Base-by-base conservation (phyloP, 2,113 vertebrate genomes). In the Chamaea fasciata region DNA sequence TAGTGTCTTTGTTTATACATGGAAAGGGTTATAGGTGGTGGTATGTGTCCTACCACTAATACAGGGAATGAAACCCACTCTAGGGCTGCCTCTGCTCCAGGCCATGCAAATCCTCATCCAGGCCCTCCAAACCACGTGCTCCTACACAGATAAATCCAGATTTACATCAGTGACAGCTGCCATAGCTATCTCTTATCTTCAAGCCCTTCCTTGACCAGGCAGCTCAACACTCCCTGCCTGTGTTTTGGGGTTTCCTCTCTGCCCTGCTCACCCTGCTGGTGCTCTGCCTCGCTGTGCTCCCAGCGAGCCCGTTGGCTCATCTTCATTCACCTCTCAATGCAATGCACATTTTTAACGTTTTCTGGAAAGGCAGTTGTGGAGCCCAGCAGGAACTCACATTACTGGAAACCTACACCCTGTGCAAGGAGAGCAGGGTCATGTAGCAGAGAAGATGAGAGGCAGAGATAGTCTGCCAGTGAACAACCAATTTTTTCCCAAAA, bases 331-430 rank as follows among this genome's bases (percentile, higher is more conserved):
- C 71, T 90, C 57, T 39, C 84, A 92, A 91, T 77, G 87, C 46
- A 37, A 79, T 88, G 90, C 82, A 77, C 87, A 74, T 90, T 91
- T 94, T 62, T 53, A 94, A 52, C 39, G 1, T 84, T 89, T 95
- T 84, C 93, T 94, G 70, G 81, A 89, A 82, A 87, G 70, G 49
- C 50, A 57, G 1, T 80, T 91, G 75, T 67, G 83, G 63, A 90
- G 46, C 82, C 50, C 78, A 83, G 79, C 79, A 74, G 90, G 93
- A 95, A 91, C 89, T 96, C 81, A 12, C 87, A 76, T 97, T 96
- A 94, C 89, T 81, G 42, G 91, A 97, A 96, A 90, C 82, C 56
- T 95, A 93, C 31, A 92, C 68, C 71, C 64, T 15, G 10, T 50
- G 75, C 59, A 50, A 42, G 67, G 82, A 55, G 71, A 93, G 70